Evolutionary conservation across 2,888 invertebrate species (phyloP).

Genomic region (Tetropium fuscum): DNA sequence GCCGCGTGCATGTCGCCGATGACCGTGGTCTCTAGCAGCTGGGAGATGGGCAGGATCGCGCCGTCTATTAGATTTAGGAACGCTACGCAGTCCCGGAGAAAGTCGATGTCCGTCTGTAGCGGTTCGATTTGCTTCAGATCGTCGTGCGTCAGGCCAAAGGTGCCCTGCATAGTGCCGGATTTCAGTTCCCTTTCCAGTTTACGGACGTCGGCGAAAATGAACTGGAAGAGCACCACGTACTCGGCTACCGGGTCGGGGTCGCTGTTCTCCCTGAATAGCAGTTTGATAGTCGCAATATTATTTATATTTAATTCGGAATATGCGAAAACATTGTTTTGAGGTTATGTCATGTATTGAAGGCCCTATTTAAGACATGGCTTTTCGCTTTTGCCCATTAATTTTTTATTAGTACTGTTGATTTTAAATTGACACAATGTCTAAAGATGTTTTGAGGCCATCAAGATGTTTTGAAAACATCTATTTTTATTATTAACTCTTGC

Average conservation of each 20-base stretch:
- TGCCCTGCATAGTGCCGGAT: slow-evolving; percentile 11
- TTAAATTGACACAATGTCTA: no score
- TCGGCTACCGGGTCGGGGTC: slow-evolving; percentile 18
- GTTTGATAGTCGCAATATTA: no score
- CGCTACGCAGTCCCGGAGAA: slow-evolving; percentile 70
- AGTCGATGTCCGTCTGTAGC: slow-evolving; percentile 72
- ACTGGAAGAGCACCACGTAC: slow-evolving; percentile 32
- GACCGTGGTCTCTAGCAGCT: slow-evolving; percentile 78
- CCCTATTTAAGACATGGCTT: no score
- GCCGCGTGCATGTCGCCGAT: slow-evolving; percentile 89
- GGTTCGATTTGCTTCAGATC: slow-evolving; percentile 64
- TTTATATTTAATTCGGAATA: neutral
- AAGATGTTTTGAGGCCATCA: no score
- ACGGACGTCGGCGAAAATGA: slow-evolving; percentile 32
- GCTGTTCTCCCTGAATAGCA: slow-evolving; percentile 17
- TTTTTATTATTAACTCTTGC: no score
- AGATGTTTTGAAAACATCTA: no score
- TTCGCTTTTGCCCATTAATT: no score
- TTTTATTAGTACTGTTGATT: no score
- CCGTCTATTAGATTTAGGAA: slow-evolving; percentile 61
- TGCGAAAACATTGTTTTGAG: no score
- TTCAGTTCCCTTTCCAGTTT: slow-evolving; percentile 26
- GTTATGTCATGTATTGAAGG: no score
- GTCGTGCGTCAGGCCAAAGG: slow-evolving; percentile 37
- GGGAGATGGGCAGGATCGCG: slow-evolving; percentile 75